Evolutionary conservation across 2,888 invertebrate genomes (phyloP), one percentile per base, ranked within the genome.

Genomic region (Drosophila fungiperda): DNA sequence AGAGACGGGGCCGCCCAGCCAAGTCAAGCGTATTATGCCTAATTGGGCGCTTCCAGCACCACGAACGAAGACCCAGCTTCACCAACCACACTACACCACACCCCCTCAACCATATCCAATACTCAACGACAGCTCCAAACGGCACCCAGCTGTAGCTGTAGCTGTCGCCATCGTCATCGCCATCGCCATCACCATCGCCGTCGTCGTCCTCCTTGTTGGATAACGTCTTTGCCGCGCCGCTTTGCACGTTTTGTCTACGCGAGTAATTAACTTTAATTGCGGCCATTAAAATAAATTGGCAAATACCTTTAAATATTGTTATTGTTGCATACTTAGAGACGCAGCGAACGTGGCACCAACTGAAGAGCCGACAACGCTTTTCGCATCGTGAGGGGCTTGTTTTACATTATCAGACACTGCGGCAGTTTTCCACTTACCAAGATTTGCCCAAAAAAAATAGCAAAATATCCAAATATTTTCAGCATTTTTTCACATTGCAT

Each of bases 211-310:
- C 62, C 54, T 50, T 62, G 40, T 45, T 70, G 68, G 38, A 54
- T 15, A 36, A 45, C 59, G 57, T 64, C 78, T 65, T 55, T 68
- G 67, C 33, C 48, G 36, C 59, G 77, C 63, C 71, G 73, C 85
- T 73, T 82, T 83, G 91, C 90, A 90, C 91, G 90, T 90, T 90
- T 89, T 80, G 90, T 90, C 90, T 91, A 90, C 91, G 90, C 91
- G 91, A 89, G 91, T 91, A 92, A 92, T 92, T 92, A 92, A 92
- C 91, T 91, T 92, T 91, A 92, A 92, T 91, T 92, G 91, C 81
- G 81, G 83, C 85, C 92, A 91, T 92, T 92, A 92, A 92, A 91
- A 90, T 91, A 91, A 91, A 92, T 92, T 91, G 92, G 92, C 92
- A 91, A 90, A 91, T 90, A 92, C 90, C 91, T 92, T 91, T 90